Evolutionary conservation across 2,797 vertebrate genomes (phyloP).

Genomic region (Rhinogobio ventralis): DNA sequence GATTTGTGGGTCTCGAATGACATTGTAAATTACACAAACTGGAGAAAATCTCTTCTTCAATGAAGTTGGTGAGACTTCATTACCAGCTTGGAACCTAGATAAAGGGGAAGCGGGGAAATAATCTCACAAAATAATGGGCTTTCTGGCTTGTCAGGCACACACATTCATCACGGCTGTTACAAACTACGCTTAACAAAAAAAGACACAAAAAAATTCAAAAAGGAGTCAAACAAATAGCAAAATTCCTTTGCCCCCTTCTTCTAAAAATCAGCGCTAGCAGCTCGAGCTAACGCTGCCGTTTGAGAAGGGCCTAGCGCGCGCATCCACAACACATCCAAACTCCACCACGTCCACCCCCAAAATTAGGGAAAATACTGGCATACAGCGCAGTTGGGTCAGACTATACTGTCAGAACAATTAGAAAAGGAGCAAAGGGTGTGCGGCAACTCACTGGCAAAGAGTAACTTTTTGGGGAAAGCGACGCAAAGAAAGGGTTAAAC

Average conservation of each 20-base stretch:
- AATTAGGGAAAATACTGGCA: conserved; percentile 7
- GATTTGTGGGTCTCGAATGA: background rate
- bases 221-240: background rate
- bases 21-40: background rate
- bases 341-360: conserved; percentile 39
- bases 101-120: background rate
- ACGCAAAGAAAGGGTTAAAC: conserved; percentile 72
- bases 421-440: background rate
- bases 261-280: conserved; percentile 23
- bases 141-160: background rate
- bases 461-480: conserved; percentile 41
- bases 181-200: background rate
- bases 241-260: conserved; percentile 35
- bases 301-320: conserved; percentile 50
- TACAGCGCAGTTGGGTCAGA: background rate
- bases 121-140: background rate
- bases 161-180: background rate
- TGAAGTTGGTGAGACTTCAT: background rate
- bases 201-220: background rate
- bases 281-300: conserved; percentile 40
- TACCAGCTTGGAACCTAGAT: background rate
- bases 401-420: background rate
- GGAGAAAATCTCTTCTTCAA: background rate
- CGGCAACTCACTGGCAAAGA: conserved; percentile 9
- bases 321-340: conserved; percentile 33